Evolutionary conservation across 2,113 vertebrate species (phyloP).

Genomic region (Galemys pyrenaicus): DNA sequence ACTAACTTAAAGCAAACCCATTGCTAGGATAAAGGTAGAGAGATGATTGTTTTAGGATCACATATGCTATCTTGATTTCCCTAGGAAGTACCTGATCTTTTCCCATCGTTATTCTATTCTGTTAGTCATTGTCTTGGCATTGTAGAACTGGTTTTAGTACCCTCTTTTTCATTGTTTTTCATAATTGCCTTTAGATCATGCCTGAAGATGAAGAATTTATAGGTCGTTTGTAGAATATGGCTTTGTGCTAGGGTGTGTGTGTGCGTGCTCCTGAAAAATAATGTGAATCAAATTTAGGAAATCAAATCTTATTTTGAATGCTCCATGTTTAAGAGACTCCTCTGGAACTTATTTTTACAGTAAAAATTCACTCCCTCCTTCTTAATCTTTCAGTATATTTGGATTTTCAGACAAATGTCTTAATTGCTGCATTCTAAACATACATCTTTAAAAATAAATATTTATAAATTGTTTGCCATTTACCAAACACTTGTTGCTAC

Average conservation of each 20-base stretch:
- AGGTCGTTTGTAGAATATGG: background rate
- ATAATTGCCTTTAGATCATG: slow-evolving; percentile 30
- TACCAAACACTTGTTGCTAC: background rate
- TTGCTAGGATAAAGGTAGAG: background rate
- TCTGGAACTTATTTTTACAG: slow-evolving; percentile 57
- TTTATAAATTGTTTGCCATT: background rate
- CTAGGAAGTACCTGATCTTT: background rate
- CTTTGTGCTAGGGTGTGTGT: slow-evolving; percentile 18
- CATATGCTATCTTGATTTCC: background rate
- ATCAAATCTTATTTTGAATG: slow-evolving; percentile 54
- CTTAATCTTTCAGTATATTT: slow-evolving; percentile 54
- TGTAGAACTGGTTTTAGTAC: background rate
- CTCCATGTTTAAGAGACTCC: slow-evolving; percentile 29
- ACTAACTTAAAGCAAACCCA: background rate
- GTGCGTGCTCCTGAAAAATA: slow-evolving; percentile 40
- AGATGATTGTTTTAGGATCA: background rate
- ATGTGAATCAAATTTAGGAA: slow-evolving; percentile 49
- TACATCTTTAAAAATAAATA: slow-evolving; percentile 50
- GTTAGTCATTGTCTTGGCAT: background rate
- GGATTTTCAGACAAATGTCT: slow-evolving; percentile 54
- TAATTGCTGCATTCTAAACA: slow-evolving; percentile 49
- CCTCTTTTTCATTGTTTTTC: background rate
- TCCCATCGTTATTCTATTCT: background rate
- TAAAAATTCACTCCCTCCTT: slow-evolving; percentile 41
- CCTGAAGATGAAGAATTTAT: slow-evolving; percentile 22